Evolutionary conservation across 2,888 invertebrate genomes (phyloP), one percentile per base, ranked within the genome.

Genomic region (Philereme transversata): DNA sequence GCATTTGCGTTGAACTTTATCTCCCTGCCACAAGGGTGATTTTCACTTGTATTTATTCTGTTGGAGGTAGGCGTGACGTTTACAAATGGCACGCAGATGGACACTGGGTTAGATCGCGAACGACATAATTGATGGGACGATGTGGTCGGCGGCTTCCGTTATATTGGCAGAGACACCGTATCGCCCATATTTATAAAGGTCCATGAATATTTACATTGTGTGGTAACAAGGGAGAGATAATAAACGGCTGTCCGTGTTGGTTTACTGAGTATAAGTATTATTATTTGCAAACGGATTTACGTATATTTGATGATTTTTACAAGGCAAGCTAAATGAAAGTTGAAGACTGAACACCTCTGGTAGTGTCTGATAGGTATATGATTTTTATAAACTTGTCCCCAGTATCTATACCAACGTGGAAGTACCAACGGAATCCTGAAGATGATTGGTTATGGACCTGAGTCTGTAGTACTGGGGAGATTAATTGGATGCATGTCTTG

Each of bases 21-120:
- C 3, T 5, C 6, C 3, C 38, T 35, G 50, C 4, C 34, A 60
- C 73, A 83, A 61, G 68, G 74, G 60, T 58, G 47, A 53, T 65
- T 70, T 73, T 77, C 10, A 64, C 62, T 11, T 70, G 40, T 53
- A 36, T 35, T 51, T 62, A 57, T 60, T 63, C 66, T 60, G 64
- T 70, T 71, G 70, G 72, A 75, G 70, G 77, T 76, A 70, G 70
- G 74, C 73, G 76, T 86, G 87, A 87, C 87, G 80, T 77, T 78
- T 83, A 88, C 83, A 87, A 87, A 88, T 87, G 82, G 82, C 73
- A 76, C 76, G 76, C 83, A 86, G 86, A 87, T 86, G 84, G 87
- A 86, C 86, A 85, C 77, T 71, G 83, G 84, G 85, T 84, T 85
- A 85, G 87, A 85, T 86, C 84, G 81, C 77, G 79, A 79, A 81